Evolutionary conservation across 2,888 invertebrate species (phyloP), one percentile per base, ranked within the genome.

Genomic region (Taenaris catops): DNA sequence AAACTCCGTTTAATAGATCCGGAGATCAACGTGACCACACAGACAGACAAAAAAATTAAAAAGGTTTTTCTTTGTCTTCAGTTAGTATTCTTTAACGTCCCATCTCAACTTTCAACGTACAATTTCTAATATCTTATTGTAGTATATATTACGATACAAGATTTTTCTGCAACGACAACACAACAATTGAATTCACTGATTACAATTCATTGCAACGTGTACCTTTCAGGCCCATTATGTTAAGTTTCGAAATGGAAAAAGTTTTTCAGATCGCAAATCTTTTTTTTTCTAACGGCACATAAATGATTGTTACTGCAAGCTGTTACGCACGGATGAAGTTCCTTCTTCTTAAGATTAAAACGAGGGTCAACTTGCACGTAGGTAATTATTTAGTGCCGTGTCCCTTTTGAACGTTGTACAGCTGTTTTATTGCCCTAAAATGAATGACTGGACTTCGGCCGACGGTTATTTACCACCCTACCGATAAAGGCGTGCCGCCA

Each of bases 261-360:
- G 63, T 83, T 83, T 76, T 78, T 69, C 73, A 71, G 71, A 70
- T 66, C 66, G 63, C 46, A 71, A 79, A 80, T 80, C 75, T 74
- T 62, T n/a, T n/a, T n/a, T 63, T 35, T 29, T 64, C 63, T 55
- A 61, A 36, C 28, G 41, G 32, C 37, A 61, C 66, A 78, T 84
- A 86, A 86, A 84, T 84, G 83, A 72, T 76, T 76, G 80, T 71
- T 66, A 66, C 61, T 54, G 68, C 80, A 79, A 80, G 79, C 79
- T 84, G 84, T 80, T 84, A 73, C 83, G 86, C 84, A 81, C 81
- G 81, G 58, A 50, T 63, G 59, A 59, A 61, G 56, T 64, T 57
- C 51, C 55, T 64, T 53, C 59, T 60, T 60, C 51, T 49, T 51
- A 43, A 59, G 65, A 65, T 66, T 60, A 64, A 60, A 67, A 62